A percentile compares a stretch with the other conserved stretches of the same genome.
These are phyloP conservation scores for Abrostola triplasia DNA, from an alignment of 2,888 invertebrate genomes.

Conservation along the genomic window DNA sequence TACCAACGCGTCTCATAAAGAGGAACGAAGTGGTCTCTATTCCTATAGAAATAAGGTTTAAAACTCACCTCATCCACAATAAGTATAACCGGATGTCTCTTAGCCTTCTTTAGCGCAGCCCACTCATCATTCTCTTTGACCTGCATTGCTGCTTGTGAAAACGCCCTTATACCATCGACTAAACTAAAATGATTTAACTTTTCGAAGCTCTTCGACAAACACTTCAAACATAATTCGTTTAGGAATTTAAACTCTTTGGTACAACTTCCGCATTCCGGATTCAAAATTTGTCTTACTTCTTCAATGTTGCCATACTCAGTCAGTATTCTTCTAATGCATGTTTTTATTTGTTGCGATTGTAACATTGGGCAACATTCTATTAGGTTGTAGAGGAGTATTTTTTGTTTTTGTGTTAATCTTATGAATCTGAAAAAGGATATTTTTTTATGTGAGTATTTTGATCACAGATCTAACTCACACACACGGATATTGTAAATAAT, in stretches of 20 bases:
- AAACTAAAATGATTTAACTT: constrained; percentile 73
- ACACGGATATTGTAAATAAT: not conserved
- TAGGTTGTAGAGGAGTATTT: constrained; percentile 79
- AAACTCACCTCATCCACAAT: constrained; percentile 90
- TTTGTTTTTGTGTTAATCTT: constrained; percentile 75
- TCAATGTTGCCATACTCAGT: constrained; percentile 76
- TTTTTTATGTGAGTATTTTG: not conserved
- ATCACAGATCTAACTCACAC: not conserved
- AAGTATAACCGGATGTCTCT: constrained; percentile 89
- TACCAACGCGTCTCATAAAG: too few species aligned
- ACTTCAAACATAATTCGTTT: constrained; percentile 76
- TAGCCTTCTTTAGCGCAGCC: constrained; percentile 76
- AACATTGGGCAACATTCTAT: constrained; percentile 71
- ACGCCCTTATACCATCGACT: constrained; percentile 79
- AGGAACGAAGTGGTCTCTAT: not conserved
- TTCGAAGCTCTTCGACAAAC: constrained; percentile 76
- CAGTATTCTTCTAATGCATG: constrained; percentile 76
- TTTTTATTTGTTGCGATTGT: constrained; percentile 74
- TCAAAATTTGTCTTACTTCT: constrained; percentile 64
- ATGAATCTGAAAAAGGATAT: constrained; percentile 69
- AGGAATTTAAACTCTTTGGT: constrained; percentile 68
- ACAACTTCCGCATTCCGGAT: constrained; percentile 68
- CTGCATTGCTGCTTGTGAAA: constrained; percentile 73
- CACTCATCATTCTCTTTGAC: constrained; percentile 78
- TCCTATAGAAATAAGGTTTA: not conserved